Conservation (phyloP, 2,113 vertebrate species). For the Apodemus speciosus region DNA sequence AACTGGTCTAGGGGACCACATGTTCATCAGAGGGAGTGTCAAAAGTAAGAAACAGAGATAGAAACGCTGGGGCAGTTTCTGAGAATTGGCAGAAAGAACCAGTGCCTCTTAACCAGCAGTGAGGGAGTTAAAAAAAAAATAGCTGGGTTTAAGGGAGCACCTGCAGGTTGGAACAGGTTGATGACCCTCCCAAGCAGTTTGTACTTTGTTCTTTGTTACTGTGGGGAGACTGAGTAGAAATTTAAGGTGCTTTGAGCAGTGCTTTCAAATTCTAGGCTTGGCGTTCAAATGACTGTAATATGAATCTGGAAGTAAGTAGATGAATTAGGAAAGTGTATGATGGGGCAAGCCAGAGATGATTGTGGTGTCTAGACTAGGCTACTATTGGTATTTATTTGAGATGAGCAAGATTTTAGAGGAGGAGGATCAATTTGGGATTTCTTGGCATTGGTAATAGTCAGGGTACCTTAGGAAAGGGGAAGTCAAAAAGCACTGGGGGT, state of each 20-base stretch:
- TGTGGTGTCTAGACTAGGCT: not conserved
- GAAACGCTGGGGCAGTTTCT: not conserved
- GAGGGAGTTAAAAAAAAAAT: not conserved
- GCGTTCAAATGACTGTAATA: not conserved
- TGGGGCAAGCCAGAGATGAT: not conserved
- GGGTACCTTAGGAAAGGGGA: not conserved
- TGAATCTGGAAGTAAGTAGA: constrained; percentile 26
- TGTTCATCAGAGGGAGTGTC: constrained; percentile 9
- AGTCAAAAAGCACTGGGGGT: not conserved
- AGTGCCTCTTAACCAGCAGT: not conserved
- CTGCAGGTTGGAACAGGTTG: constrained; percentile 14
- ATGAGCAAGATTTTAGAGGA: constrained; percentile 4
- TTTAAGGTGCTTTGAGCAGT: constrained; percentile 8
- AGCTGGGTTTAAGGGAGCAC: constrained; percentile 1
- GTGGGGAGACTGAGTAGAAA: constrained; percentile 7
- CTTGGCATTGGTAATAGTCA: not conserved
- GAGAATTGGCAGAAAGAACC: not conserved
- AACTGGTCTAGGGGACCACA: not conserved
- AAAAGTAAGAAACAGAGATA: not conserved
- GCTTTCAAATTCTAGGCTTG: constrained; percentile 23
- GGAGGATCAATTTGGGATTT: constrained; percentile 39
- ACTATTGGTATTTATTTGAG: not conserved
- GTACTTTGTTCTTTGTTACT: constrained; percentile 49
- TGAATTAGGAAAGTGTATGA: constrained; percentile 6
- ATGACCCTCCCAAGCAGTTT: constrained; percentile 1